Base-by-base conservation (phyloP, 2,888 invertebrate species). In the Anodontia alba region DNA sequence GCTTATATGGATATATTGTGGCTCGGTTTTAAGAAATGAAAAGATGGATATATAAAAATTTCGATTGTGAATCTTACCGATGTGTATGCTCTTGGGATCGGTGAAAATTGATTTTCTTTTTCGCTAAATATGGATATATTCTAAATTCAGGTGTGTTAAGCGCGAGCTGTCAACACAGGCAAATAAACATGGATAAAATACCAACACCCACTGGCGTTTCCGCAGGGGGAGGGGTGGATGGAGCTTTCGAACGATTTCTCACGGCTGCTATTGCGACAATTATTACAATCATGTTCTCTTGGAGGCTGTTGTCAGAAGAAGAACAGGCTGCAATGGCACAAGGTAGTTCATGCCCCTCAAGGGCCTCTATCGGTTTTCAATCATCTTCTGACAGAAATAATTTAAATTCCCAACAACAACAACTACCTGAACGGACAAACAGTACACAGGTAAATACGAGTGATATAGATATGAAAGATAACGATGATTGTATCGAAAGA, bases 281-380 rank as follows among this genome's bases (percentile, higher is more conserved):
- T 12, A 90, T 93, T 12, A 93, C 93, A 5, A 92, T 93, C 3
- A 91, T 93, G 85, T 93, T 93, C 76, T 93, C 93, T 0, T 93
- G 93, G 93, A 79, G 92, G 38, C 80, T 93, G 8, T 75, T 93
- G 54, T 89, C 90, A 57, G 92, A 92, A 42, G 85, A 88, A 54
- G 87, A 87, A n/a, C 89, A 88, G 31, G 80, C 86, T 0, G 89
- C 89, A 26, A 85, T 79, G 20, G 81, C 76, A 33, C 71, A 76
- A 49, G 46, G 73, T 51, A 29, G 23, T 26, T 15, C 73, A 49
- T 20, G 51, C 70, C 31, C 42, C 31, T 10, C 23, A 12, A 5
- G 42, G 26, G 69, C 69, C 43, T 46, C 46, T 69, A 20, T 33
- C 15, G 57, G 54, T 26, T 46, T 33, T 74, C 43, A 67, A 74